These are phyloP conservation scores for Sacculina carcini DNA, from an alignment of 2,888 invertebrate species.

Conservation along the genomic window DNA sequence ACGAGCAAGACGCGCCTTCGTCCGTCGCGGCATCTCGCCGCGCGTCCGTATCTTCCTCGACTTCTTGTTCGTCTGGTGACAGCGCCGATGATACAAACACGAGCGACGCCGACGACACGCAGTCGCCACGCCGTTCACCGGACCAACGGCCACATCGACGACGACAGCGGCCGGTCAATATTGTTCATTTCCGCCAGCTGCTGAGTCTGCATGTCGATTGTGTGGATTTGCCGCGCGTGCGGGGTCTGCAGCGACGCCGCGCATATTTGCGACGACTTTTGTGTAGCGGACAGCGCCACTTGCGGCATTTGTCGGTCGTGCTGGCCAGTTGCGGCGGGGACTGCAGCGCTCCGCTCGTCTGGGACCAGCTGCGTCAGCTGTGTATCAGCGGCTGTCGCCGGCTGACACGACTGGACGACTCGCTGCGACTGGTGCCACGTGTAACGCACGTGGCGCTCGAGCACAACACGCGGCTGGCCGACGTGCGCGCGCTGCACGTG, in stretches of 20 bases:
- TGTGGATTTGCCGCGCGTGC: background rate
- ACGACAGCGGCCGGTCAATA: too few species aligned
- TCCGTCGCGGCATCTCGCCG: background rate
- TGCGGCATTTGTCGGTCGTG: background rate
- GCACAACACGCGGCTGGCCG: conserved; percentile 31
- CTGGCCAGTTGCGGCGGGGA: conserved; percentile 28
- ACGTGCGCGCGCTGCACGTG: conserved; percentile 28
- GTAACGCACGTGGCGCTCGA: conserved; percentile 35
- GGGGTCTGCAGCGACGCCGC: background rate
- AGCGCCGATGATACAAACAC: too few species aligned
- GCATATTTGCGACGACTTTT: background rate
- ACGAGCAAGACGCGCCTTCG: background rate
- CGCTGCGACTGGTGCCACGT: conserved; percentile 32
- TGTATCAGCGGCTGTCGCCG: conserved; percentile 32
- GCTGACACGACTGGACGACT: conserved; percentile 26
- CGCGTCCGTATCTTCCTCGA: background rate
- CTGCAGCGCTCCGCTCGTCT: conserved; percentile 30
- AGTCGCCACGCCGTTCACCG: too few species aligned
- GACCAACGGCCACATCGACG: too few species aligned
- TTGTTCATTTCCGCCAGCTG: background rate
- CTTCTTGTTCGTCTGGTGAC: background rate
- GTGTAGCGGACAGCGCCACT: background rate
- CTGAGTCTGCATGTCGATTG: background rate
- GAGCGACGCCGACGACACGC: background rate
- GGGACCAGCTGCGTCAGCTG: conserved; percentile 31